Percentiles rank a stretch among this genome's conserved stretches.
phyloP scores from a whole-genome alignment of 2,888 invertebrate genomes.

The Nemoura dubitans region DNA sequence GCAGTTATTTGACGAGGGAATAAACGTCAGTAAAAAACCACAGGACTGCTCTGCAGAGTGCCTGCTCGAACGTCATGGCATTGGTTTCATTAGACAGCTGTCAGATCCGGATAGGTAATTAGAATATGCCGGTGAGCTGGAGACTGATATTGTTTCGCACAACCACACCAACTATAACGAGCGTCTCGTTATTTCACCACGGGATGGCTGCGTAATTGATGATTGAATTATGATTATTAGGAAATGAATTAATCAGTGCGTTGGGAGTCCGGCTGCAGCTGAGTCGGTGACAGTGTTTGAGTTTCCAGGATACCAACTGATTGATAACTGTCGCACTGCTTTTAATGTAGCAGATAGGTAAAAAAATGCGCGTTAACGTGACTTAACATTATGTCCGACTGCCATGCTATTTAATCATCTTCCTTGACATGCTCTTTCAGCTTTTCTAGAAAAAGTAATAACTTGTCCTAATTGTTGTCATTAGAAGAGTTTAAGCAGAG shows the following conservation, averaged over 20 bases:
- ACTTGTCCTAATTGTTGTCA: neutral
- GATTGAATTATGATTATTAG: neutral
- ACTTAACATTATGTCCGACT: neutral
- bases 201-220: neutral
- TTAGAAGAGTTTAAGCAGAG: neutral
- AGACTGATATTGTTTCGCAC: neutral
- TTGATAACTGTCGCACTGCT: neutral
- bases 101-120: neutral
- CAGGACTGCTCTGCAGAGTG: neutral
- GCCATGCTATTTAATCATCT: neutral
- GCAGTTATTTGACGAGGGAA: neutral
- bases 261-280: neutral
- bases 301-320: no score
- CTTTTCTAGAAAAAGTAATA: neutral
- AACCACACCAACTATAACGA: neutral
- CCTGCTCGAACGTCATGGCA: neutral
- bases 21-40: neutral
- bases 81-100: neutral
- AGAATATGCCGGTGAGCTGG: neutral
- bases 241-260: neutral
- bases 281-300: neutral
- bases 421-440: neutral
- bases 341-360: neutral
- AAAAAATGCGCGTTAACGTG: neutral
- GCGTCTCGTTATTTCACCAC: neutral